phyloP scores from a whole-genome alignment of 2,888 invertebrate genomes.

The Drosophila subsilvestris region DNA sequence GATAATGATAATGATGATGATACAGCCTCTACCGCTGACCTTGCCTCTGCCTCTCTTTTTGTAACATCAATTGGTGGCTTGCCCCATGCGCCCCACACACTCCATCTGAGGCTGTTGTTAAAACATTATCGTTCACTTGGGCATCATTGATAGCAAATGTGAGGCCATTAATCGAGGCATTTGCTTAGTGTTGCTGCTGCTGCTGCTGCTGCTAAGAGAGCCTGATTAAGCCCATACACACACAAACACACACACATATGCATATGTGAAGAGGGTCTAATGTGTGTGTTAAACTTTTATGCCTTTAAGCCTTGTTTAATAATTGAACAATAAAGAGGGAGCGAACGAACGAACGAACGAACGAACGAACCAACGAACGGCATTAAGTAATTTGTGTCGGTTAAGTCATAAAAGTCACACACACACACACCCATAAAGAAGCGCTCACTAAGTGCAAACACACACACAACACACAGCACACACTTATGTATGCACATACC shows the following conservation, averaged over 20 bases:
- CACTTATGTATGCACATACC: background rate
- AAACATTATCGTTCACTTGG: conserved; percentile 77
- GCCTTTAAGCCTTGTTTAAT: conserved; percentile 61
- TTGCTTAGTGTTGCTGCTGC: conserved; percentile 36
- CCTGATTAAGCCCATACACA: conserved; percentile 42
- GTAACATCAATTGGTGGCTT: no score
- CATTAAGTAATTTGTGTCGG: conserved; percentile 78
- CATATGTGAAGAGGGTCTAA: conserved; percentile 36
- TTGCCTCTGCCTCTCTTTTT: background rate
- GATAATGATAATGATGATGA: conserved; percentile 22
- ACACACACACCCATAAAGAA: conserved; percentile 7
- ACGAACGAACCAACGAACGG: conserved; percentile 34
- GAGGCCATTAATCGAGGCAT: conserved; percentile 72
- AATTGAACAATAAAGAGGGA: conserved; percentile 74
- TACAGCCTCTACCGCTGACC: background rate
- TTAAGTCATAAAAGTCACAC: conserved; percentile 63
- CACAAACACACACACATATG: background rate
- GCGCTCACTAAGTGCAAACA: background rate
- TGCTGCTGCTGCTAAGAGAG: conserved; percentile 18
- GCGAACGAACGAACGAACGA: no score
- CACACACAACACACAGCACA: conserved; percentile 10
- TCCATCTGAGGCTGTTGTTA: conserved; percentile 42
- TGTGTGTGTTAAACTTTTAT: conserved; percentile 74
- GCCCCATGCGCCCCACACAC: no score
- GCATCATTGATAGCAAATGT: conserved; percentile 80